Base-by-base conservation (phyloP, 2,113 vertebrate genomes). In the Chaetodon trifascialis region DNA sequence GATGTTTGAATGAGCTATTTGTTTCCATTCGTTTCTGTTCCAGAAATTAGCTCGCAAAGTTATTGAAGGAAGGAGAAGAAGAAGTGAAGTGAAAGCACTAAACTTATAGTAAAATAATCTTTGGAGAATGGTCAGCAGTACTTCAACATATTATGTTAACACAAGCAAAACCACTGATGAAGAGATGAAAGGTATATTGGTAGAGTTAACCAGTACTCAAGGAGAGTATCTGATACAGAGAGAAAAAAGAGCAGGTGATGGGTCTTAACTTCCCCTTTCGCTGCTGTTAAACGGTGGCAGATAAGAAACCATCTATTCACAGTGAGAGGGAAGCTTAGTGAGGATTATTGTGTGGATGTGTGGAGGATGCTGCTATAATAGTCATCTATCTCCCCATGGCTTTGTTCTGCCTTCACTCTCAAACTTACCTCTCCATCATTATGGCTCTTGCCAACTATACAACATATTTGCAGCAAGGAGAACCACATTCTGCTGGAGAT, bases 281-380 rank as follows among this genome's bases (percentile, higher is more conserved):
- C 73, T 62, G 2, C 62, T 73, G 59, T 75, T 72, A 80, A 89
- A 85, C 25, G 75, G 70, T 80, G 77, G 73, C 21, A 2, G 19
- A 60, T 25, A 69, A 62, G 23, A 59, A 64, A 34, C 11, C 46
- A 71, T 75, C 42, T 78, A 56, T 73, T 68, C 30, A 56, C 62
- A 55, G 80, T 30, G 83, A 82, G 81, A 85, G 54, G 60, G 76
- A 76, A 84, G 74, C 86, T 89, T 75, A 66, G 79, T 65, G 82
- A 90, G 86, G 83, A 90, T 91, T 85, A 80, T 83, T 86, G 67
- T 73, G 86, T 90, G 63, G 34, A 85, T 77, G 76, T 90, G 89
- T 92, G 90, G 89, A 91, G 92, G 91, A 89, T 89, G 89, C 83
- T 84, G 85, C 83, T 90, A 87, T 91, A 87, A 88, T 81, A 88